These are phyloP conservation scores for Halichoeres trimaculatus DNA, from an alignment of 2,113 vertebrate genomes.

Conservation along the genomic window DNA sequence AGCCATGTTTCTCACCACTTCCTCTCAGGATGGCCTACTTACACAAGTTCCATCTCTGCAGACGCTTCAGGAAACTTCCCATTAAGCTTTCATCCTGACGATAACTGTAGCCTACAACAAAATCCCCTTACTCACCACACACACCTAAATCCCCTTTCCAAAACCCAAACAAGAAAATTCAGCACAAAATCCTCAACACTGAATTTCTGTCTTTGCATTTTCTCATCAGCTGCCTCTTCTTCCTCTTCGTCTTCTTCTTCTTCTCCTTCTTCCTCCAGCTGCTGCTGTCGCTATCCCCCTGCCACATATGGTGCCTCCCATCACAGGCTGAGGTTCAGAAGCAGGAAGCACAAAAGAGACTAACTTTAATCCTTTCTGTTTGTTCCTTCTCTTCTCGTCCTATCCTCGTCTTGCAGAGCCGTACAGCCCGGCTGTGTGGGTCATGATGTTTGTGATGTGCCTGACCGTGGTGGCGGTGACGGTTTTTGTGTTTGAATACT, in stretches of 20 bases:
- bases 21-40: slow-evolving; percentile 70
- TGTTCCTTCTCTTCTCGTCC: slow-evolving; percentile 12
- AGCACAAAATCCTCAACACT: slow-evolving; percentile 39
- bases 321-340: slow-evolving; percentile 30
- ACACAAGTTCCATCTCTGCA: slow-evolving; percentile 51
- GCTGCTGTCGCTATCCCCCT: slow-evolving; percentile 18
- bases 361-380: slow-evolving; percentile 35
- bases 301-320: slow-evolving; percentile 29
- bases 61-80: slow-evolving; percentile 65
- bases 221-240: slow-evolving; percentile 1
- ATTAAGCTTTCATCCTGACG: slow-evolving; percentile 67
- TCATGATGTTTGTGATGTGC: slow-evolving; percentile 99
- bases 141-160: slow-evolving; percentile 60
- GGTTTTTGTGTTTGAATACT: slow-evolving; percentile 96
- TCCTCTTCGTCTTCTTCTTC: background rate
- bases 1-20: slow-evolving; percentile 14
- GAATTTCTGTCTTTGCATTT: slow-evolving; percentile 27
- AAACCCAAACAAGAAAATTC: slow-evolving; percentile 54
- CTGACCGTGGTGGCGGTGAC: slow-evolving; percentile 96
- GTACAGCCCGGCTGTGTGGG: slow-evolving; percentile 88
- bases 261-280: background rate
- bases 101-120: slow-evolving; percentile 63
- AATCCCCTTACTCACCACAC: slow-evolving; percentile 52
- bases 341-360: slow-evolving; percentile 34
- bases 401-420: slow-evolving; percentile 76